phyloP scores from a whole-genome alignment of 2,113 vertebrate species.

The Seriola rivoliana region DNA sequence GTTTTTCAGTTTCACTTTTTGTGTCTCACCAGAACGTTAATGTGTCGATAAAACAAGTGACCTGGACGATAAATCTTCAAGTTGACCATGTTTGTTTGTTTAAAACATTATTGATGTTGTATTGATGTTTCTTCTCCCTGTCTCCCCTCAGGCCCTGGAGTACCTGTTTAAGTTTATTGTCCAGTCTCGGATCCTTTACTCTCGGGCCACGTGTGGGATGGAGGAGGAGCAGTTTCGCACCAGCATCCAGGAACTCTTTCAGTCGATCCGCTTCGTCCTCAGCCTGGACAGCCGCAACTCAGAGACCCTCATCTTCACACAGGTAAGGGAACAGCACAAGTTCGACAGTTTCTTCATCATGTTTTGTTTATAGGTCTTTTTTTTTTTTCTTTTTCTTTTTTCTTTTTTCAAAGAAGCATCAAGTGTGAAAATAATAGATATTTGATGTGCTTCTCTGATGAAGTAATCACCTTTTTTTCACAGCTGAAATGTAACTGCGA shows the following conservation, averaged over 20 bases:
- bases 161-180: conserved; percentile 99
- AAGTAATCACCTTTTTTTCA: background rate
- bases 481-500: background rate
- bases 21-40: background rate
- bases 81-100: too few species aligned
- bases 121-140: background rate
- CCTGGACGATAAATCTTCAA: background rate
- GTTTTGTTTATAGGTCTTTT: background rate
- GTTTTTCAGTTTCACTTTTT: background rate
- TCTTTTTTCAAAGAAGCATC: too few species aligned
- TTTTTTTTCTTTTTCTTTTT: too few species aligned
- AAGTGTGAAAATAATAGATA: too few species aligned
- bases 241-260: conserved; percentile 97
- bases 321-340: conserved; percentile 84
- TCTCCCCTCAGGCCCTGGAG: conserved; percentile 90
- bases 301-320: conserved; percentile 96
- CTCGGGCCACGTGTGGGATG: conserved; percentile 96
- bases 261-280: conserved; percentile 97
- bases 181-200: conserved; percentile 97
- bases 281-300: conserved; percentile 97
- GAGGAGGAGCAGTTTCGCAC: conserved; percentile 96
- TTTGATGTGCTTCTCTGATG: too few species aligned
- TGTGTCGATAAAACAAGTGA: background rate
- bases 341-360: background rate
- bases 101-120: background rate